Conservation (phyloP, 2,888 invertebrate species). For the Cybosia mesomella region DNA sequence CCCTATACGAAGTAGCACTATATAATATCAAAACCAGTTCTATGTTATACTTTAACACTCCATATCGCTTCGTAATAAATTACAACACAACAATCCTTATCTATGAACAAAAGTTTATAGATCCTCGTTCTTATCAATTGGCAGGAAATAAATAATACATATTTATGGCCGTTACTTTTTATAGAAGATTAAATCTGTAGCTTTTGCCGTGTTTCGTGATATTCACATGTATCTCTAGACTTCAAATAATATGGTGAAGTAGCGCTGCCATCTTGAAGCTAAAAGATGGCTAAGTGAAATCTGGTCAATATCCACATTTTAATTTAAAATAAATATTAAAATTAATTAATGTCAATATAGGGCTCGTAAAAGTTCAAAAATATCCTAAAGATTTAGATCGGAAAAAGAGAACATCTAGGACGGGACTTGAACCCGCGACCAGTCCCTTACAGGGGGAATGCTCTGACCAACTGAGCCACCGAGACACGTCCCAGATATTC, state of each 20-base stretch:
- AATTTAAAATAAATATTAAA: too few species aligned
- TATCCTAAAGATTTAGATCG: too few species aligned
- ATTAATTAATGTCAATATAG: too few species aligned
- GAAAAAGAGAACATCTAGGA: too few species aligned
- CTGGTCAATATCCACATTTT: too few species aligned
- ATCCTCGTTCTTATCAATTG: slow-evolving; percentile 9
- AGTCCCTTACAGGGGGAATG: too few species aligned
- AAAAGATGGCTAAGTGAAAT: too few species aligned
- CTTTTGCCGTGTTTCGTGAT: neutral
- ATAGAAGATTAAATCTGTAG: neutral
- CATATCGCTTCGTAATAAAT: neutral
- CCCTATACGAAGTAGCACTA: neutral
- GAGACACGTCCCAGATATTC: too few species aligned
- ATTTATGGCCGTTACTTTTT: slow-evolving; percentile 7
- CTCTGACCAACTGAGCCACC: too few species aligned
- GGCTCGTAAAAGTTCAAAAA: too few species aligned
- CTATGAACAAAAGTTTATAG: slow-evolving; percentile 10
- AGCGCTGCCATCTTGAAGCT: too few species aligned
- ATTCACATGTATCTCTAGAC: neutral
- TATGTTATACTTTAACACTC: neutral
- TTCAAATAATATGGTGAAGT: neutral
- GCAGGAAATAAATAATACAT: slow-evolving; percentile 8
- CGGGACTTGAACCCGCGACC: too few species aligned
- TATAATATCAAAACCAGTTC: neutral
- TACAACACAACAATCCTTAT: slow-evolving; percentile 1